phyloP scores from a whole-genome alignment of 2,888 invertebrate genomes.

The Caenorhabditis plicata region DNA sequence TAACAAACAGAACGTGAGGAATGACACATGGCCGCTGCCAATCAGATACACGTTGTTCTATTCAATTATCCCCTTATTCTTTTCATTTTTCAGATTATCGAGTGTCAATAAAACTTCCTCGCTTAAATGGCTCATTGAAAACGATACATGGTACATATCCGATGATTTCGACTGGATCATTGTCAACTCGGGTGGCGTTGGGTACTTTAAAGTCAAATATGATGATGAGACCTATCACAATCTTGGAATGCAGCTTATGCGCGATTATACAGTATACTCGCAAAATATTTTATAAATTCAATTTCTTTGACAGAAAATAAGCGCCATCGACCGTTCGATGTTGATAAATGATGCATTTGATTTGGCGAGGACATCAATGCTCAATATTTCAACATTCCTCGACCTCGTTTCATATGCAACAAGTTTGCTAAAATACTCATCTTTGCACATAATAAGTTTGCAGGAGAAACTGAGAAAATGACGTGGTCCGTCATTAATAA shows the following conservation, averaged over 20 bases:
- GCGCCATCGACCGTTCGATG: constrained; percentile 48
- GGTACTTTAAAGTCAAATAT: constrained; percentile 53
- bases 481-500: constrained; percentile 50
- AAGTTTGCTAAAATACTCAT: constrained; percentile 22
- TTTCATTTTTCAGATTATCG: too few species aligned
- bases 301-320: constrained; percentile 28
- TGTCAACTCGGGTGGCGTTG: constrained; percentile 51
- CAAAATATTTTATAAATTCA: background rate
- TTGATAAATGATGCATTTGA: constrained; percentile 54
- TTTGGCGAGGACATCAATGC: constrained; percentile 41
- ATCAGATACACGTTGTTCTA: constrained; percentile 34
- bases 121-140: too few species aligned
- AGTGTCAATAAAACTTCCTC: too few species aligned
- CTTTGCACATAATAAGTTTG: constrained; percentile 3
- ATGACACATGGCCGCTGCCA: constrained; percentile 50
- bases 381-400: constrained; percentile 44
- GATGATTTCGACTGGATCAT: constrained; percentile 42
- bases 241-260: constrained; percentile 33
- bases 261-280: constrained; percentile 34
- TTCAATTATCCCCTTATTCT: background rate
- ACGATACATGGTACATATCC: constrained; percentile 8
- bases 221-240: constrained; percentile 35
- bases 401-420: constrained; percentile 49
- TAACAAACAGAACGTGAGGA: constrained; percentile 3
- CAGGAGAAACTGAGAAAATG: constrained; percentile 49